Evolutionary conservation across 2,113 vertebrate genomes (phyloP).

Genomic region (Psophia crepitans): DNA sequence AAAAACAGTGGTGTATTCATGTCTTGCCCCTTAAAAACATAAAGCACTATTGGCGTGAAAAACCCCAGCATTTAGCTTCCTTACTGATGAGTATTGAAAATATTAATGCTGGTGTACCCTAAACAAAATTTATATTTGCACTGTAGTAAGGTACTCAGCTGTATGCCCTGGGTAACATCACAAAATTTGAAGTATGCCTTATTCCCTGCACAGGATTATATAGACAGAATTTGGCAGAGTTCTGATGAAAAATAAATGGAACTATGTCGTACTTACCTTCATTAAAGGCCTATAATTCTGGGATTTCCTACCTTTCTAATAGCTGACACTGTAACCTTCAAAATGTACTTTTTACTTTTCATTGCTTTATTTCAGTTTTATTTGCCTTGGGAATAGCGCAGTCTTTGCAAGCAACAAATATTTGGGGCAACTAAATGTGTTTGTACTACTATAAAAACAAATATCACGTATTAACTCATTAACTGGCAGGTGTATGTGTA

Average conservation of each 20-base stretch:
- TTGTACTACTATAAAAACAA: constrained; percentile 41
- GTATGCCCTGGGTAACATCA: neutral
- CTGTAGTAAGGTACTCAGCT: neutral
- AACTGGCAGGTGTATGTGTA: constrained; percentile 31
- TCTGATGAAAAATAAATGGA: neutral
- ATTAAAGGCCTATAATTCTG: neutral
- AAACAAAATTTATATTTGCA: neutral
- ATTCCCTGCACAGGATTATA: neutral
- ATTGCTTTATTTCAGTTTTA: neutral
- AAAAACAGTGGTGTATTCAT: neutral
- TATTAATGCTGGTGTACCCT: neutral
- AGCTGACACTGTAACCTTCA: neutral
- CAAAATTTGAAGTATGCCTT: neutral
- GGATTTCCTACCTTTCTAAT: neutral
- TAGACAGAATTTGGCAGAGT: neutral
- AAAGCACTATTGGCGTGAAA: neutral
- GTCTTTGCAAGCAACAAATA: constrained; percentile 38
- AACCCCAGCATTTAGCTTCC: accelerated
- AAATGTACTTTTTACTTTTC: neutral
- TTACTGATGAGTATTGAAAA: neutral
- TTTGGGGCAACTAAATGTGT: constrained; percentile 34
- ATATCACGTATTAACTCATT: constrained; percentile 28
- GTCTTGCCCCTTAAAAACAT: neutral
- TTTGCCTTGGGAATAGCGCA: neutral
- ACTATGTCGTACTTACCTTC: neutral